Conservation (phyloP, 2,888 invertebrate genomes). For the Vanessa cardui region DNA sequence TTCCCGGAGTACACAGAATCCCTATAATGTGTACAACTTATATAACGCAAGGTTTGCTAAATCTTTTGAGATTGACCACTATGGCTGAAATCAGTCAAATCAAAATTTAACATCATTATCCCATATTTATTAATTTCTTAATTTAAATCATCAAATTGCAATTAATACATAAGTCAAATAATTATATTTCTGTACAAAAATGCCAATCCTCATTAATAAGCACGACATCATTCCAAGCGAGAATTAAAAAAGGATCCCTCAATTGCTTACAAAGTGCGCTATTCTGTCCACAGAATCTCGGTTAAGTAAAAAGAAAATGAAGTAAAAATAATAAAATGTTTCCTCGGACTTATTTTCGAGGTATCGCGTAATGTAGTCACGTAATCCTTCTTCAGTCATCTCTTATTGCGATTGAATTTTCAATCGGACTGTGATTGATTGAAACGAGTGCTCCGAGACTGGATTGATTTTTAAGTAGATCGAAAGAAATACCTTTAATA, state of each 20-base stretch:
- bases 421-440: conserved; percentile 78
- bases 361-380: conserved; percentile 67
- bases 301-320: conserved; percentile 12
- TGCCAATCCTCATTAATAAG: background rate
- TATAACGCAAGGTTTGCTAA: too few relatives aligned
- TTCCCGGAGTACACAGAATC: too few relatives aligned
- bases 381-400: conserved; percentile 74
- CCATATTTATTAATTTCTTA: too few relatives aligned
- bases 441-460: conserved; percentile 64
- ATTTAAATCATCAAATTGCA: too few relatives aligned
- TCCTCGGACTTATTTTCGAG: conserved; percentile 48
- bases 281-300: background rate
- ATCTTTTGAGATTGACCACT: too few relatives aligned
- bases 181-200: too few relatives aligned
- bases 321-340: conserved; percentile 43
- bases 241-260: background rate
- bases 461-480: conserved; percentile 76
- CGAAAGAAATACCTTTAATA: conserved; percentile 70
- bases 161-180: too few relatives aligned
- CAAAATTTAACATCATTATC: too few relatives aligned
- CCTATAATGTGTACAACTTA: too few relatives aligned
- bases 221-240: background rate
- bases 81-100: too few relatives aligned
- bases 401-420: conserved; percentile 75
- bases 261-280: conserved; percentile 1